phyloP scores from a whole-genome alignment of 2,113 vertebrate genomes.

The Pipra filicauda region DNA sequence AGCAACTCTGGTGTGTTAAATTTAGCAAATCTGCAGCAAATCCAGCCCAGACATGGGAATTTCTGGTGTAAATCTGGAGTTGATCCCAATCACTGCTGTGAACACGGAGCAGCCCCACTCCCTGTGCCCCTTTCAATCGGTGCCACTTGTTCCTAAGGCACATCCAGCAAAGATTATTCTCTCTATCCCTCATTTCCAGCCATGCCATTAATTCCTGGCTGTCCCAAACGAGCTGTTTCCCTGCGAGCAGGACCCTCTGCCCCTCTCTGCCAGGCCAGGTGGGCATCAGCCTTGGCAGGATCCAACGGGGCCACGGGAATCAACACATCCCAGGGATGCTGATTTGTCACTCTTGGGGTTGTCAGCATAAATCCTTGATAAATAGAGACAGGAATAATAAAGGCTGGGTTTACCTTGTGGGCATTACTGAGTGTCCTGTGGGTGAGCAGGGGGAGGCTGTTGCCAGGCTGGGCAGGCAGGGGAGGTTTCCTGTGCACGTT shows the following conservation, averaged over 20 bases:
- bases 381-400: background rate
- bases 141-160: background rate
- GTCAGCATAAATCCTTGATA: background rate
- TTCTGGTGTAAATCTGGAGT: background rate
- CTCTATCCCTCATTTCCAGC: background rate
- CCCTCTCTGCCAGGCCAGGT: background rate
- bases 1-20: background rate
- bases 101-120: background rate
- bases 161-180: background rate
- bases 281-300: background rate
- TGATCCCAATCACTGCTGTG: background rate
- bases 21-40: background rate
- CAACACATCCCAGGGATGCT: background rate
- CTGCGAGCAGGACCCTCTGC: background rate
- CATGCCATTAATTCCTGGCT: background rate
- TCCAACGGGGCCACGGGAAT: background rate
- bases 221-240: background rate
- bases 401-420: background rate
- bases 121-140: background rate
- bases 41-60: background rate
- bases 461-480: background rate
- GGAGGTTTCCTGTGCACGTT: background rate
- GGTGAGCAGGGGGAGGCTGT: background rate
- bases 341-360: background rate
- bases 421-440: background rate